phyloP scores from a whole-genome alignment of 2,888 invertebrate species.

The Epinotia bilunana region DNA sequence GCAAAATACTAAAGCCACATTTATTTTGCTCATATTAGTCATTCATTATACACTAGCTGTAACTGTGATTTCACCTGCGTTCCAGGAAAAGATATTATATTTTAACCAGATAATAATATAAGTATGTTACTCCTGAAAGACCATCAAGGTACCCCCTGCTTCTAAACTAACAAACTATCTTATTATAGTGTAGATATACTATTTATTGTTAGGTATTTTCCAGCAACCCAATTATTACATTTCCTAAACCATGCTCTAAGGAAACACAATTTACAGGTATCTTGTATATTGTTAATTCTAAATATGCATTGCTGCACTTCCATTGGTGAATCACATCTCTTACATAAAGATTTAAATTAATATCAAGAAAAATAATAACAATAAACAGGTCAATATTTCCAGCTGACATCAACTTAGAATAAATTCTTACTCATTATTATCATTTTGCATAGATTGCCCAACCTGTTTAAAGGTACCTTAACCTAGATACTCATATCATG shows the following conservation, averaged over 20 bases:
- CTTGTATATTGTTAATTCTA: background rate
- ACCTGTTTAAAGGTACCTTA: constrained; percentile 25
- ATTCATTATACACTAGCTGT: background rate
- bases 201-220: too few relatives aligned
- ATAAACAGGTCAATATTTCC: too few relatives aligned
- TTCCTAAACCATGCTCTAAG: too few relatives aligned
- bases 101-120: background rate
- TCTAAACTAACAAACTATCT: too few relatives aligned
- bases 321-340: background rate
- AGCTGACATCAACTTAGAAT: background rate
- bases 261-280: too few relatives aligned
- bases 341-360: background rate
- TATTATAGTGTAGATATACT: too few relatives aligned
- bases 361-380: background rate
- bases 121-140: background rate
- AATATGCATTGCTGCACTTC: background rate
- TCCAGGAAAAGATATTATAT: background rate
- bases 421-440: constrained; percentile 4
- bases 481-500: constrained; percentile 31
- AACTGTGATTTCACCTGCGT: background rate
- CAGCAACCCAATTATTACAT: too few relatives aligned
- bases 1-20: background rate
- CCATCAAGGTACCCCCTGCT: background rate
- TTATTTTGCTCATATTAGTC: constrained; percentile 4
- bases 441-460: constrained; percentile 16